These are phyloP conservation scores for Coelopa frigida DNA, from an alignment of 1,140 invertebrate species.

Conservation along the genomic window DNA sequence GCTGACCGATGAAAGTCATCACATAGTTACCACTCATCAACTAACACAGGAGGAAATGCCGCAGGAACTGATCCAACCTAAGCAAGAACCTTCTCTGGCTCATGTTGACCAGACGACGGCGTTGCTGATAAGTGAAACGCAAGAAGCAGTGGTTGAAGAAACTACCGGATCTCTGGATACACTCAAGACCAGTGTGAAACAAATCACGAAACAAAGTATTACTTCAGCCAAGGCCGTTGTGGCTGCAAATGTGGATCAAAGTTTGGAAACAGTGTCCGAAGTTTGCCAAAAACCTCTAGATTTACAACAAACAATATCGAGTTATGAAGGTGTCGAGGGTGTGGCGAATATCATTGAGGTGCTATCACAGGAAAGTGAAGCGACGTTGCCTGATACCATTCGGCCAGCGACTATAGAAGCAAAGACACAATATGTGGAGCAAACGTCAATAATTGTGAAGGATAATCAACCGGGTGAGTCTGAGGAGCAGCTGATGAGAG, in stretches of 20 bases:
- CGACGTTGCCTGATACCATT: conserved; percentile 19
- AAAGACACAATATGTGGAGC: conserved; percentile 22
- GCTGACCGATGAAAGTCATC: conserved; percentile 2
- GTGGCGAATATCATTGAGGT: conserved; percentile 14
- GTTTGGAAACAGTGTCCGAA: neutral
- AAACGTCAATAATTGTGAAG: conserved; percentile 23
- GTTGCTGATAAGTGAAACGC: too few species aligned
- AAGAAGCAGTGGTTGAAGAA: too few species aligned
- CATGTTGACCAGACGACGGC: too few species aligned
- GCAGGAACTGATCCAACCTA: too few species aligned
- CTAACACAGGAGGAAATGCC: too few species aligned
- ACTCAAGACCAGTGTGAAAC: too few species aligned
- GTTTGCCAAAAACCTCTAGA: neutral
- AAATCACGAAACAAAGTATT: too few species aligned
- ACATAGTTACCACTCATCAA: too few species aligned
- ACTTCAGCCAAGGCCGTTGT: too few species aligned
- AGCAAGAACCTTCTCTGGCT: too few species aligned
- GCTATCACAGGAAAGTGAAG: conserved; percentile 13
- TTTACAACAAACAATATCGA: neutral
- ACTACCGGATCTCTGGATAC: too few species aligned
- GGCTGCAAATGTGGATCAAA: too few species aligned
- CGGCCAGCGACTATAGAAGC: conserved; percentile 9
- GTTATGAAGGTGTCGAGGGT: conserved; percentile 1
- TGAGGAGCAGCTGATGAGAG: conserved; percentile 14
- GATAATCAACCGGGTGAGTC: conserved; percentile 21